Evolutionary conservation across 2,113 vertebrate genomes (phyloP).

Genomic region (Pedionomus torquatus): DNA sequence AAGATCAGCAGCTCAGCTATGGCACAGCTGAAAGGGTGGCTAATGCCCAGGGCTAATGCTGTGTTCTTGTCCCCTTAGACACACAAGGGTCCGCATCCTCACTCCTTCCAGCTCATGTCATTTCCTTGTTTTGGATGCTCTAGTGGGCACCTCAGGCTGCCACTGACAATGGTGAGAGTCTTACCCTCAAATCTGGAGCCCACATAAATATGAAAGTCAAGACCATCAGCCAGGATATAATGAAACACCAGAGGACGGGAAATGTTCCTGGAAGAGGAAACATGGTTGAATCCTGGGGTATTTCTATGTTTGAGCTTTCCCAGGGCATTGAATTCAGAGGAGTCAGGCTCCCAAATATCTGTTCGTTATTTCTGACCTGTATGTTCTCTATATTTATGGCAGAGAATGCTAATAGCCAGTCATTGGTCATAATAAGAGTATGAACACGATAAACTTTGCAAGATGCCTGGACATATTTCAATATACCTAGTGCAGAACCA

Average conservation of each 20-base stretch:
- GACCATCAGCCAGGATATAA: no score
- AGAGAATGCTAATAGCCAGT: neutral
- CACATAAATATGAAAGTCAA: rapidly evolving
- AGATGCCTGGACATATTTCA: neutral
- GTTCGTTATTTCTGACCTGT: neutral
- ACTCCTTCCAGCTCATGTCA: no score
- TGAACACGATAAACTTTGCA: neutral
- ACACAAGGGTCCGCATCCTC: rapidly evolving
- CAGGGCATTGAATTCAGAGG: neutral
- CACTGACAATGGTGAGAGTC: neutral
- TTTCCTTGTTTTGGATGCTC: neutral
- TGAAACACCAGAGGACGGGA: neutral
- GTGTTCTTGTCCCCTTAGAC: neutral
- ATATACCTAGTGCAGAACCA: neutral
- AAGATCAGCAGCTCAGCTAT: neutral
- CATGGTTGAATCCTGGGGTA: neutral
- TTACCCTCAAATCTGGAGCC: neutral
- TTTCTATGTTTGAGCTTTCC: neutral
- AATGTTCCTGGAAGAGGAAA: neutral
- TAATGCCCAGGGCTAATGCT: rapidly evolving
- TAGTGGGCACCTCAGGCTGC: neutral
- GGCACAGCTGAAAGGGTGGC: neutral
- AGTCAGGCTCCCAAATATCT: neutral
- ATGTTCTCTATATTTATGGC: neutral
- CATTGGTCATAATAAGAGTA: neutral